Conservation (phyloP, 2,797 vertebrate species). For the Eremophila alpestris region DNA sequence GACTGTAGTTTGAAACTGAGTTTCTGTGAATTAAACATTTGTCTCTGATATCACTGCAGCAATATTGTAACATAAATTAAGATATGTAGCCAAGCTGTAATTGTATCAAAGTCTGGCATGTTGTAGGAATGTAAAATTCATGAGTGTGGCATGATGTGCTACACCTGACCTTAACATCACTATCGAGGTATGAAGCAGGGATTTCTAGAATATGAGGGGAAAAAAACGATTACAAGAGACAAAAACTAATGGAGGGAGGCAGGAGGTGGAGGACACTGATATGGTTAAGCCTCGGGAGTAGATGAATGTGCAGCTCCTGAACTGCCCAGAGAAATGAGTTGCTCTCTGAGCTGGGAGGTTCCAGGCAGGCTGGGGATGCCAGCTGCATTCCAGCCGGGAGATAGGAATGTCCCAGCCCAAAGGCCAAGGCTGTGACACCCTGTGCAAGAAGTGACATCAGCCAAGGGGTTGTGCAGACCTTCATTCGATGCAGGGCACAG, state of each 20-base stretch:
- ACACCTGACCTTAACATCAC: background rate
- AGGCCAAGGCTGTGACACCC: background rate
- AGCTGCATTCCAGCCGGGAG: background rate
- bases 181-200: background rate
- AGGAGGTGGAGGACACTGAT: background rate
- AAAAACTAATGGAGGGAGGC: background rate
- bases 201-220: background rate
- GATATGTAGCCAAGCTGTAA: constrained; percentile 42
- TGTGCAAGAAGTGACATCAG: background rate
- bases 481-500: background rate
- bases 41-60: constrained; percentile 49
- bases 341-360: background rate
- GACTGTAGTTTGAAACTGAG: constrained; percentile 25
- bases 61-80: constrained; percentile 68
- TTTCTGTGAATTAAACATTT: constrained; percentile 69
- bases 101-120: constrained; percentile 63
- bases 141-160: constrained; percentile 18
- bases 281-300: background rate
- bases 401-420: background rate
- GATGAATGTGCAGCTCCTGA: background rate
- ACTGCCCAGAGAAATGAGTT: background rate
- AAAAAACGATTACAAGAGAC: background rate
- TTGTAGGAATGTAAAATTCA: constrained; percentile 9
- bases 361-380: background rate
- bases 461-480: background rate